A percentile compares a stretch with the other conserved stretches of the same genome.
These are phyloP conservation scores for Enteromius unitaeniatus DNA, from an alignment of 2,797 vertebrate genomes.

Conservation along the genomic window DNA sequence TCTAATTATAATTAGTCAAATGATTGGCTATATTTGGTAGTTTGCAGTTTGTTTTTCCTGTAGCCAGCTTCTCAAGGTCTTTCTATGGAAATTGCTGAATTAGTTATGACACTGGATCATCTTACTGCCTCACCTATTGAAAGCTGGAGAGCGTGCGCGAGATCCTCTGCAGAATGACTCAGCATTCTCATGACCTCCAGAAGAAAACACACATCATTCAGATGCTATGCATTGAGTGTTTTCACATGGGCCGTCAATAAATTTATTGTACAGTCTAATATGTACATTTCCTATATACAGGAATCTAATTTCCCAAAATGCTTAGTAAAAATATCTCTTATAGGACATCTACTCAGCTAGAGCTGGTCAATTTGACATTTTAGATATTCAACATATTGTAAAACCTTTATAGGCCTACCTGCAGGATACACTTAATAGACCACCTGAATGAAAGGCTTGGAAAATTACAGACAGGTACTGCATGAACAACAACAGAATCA, in stretches of 20 bases:
- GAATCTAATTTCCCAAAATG: background rate
- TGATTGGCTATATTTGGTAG: background rate
- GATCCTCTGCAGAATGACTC: slow-evolving; percentile 16
- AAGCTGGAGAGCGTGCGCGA: background rate
- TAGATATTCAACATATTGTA: background rate
- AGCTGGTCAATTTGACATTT: background rate
- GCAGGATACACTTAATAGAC: background rate
- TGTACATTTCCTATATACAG: background rate
- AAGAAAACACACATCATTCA: background rate
- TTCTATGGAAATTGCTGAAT: background rate
- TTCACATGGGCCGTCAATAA: background rate
- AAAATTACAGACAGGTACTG: background rate
- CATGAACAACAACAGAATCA: background rate
- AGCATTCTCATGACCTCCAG: slow-evolving; percentile 28
- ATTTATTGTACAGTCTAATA: background rate
- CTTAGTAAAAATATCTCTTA: background rate
- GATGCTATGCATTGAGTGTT: background rate
- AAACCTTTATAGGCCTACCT: background rate
- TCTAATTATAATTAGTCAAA: background rate
- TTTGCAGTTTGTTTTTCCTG: background rate
- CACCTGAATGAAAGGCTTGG: background rate
- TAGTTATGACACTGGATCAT: slow-evolving; percentile 8
- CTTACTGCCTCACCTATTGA: background rate
- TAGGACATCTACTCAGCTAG: background rate
- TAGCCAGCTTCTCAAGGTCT: background rate